A percentile compares a stretch with the other conserved stretches of the same genome.
phyloP scores from a whole-genome alignment of 2,113 vertebrate genomes.

The Centropristis striata region DNA sequence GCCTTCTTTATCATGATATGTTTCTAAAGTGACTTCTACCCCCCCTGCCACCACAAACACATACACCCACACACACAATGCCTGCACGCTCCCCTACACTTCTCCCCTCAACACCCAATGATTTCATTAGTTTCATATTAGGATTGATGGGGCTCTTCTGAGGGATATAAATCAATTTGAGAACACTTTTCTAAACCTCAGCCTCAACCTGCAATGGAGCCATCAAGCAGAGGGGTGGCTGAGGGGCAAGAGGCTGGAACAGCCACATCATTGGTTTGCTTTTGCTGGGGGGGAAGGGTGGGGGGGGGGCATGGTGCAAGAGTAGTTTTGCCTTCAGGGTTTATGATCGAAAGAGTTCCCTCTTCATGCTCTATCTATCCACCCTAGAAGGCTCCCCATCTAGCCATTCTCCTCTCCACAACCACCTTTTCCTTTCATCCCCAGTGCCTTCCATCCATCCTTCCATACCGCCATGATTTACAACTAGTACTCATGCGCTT shows the following conservation, averaged over 20 bases:
- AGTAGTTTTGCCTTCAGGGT: constrained; percentile 77
- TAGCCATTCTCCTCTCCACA: constrained; percentile 44
- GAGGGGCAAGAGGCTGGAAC: constrained; percentile 69
- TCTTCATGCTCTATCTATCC: constrained; percentile 65
- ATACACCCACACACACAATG: constrained; percentile 39
- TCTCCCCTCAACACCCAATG: constrained; percentile 64
- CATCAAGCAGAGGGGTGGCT: constrained; percentile 64
- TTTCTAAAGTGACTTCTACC: constrained; percentile 67
- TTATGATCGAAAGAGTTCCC: constrained; percentile 79
- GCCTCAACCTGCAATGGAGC: constrained; percentile 70
- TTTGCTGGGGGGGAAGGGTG: constrained; percentile 48
- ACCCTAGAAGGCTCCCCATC: constrained; percentile 38
- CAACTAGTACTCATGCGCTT: constrained; percentile 75
- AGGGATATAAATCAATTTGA: constrained; percentile 81
- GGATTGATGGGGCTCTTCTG: constrained; percentile 81
- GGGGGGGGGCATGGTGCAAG: constrained; percentile 10
- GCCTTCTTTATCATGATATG: constrained; percentile 77
- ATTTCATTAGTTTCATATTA: constrained; percentile 82
- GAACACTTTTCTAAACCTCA: constrained; percentile 69
- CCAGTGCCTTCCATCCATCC: constrained; percentile 63
- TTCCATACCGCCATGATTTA: constrained; percentile 77
- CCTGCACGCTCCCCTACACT: constrained; percentile 25
- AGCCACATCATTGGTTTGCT: constrained; percentile 74
- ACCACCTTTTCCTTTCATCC: constrained; percentile 63
- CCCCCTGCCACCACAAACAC: constrained; percentile 11